Evolutionary conservation across 2,888 invertebrate species (phyloP).

Genomic region (Oscheius sp.): DNA sequence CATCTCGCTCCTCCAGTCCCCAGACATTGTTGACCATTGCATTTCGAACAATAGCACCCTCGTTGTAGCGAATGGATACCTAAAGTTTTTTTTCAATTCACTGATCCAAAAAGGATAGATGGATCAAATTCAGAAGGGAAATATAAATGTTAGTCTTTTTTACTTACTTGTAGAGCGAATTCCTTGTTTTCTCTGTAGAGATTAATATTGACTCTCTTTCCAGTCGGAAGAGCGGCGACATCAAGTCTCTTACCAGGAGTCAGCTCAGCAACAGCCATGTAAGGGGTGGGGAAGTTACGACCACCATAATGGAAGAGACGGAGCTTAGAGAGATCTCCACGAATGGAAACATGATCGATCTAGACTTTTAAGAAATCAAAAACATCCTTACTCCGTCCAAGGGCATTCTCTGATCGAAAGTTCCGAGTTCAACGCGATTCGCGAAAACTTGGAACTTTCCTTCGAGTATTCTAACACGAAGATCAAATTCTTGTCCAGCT

Average conservation of each 20-base stretch:
- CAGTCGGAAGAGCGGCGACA: slow-evolving; percentile 64
- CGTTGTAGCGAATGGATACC: slow-evolving; percentile 67
- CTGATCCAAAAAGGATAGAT: too few relatives aligned
- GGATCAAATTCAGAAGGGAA: too few relatives aligned
- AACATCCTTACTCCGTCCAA: slow-evolving; percentile 66
- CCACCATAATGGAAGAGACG: slow-evolving; percentile 69
- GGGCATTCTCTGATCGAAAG: slow-evolving; percentile 64
- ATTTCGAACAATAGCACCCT: slow-evolving; percentile 68
- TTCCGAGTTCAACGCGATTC: slow-evolving; percentile 66
- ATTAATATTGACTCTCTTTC: slow-evolving; percentile 67
- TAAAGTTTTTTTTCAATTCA: not conserved
- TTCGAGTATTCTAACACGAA: slow-evolving; percentile 65
- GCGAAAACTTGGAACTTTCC: slow-evolving; percentile 68
- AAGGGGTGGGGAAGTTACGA: slow-evolving; percentile 64
- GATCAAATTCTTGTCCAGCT: slow-evolving; percentile 63
- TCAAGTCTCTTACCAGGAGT: slow-evolving; percentile 67
- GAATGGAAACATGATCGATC: slow-evolving; percentile 69
- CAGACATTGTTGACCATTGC: slow-evolving; percentile 64
- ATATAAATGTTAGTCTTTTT: too few relatives aligned
- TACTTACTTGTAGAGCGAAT: slow-evolving; percentile 63
- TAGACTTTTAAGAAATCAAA: slow-evolving; percentile 23
- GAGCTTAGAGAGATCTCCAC: slow-evolving; percentile 62
- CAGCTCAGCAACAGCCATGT: slow-evolving; percentile 67
- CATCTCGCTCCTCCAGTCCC: slow-evolving; percentile 70
- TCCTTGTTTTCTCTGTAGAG: slow-evolving; percentile 66